Evolutionary conservation across 2,797 vertebrate genomes (phyloP).

Genomic region (Cynopterus sphinx): DNA sequence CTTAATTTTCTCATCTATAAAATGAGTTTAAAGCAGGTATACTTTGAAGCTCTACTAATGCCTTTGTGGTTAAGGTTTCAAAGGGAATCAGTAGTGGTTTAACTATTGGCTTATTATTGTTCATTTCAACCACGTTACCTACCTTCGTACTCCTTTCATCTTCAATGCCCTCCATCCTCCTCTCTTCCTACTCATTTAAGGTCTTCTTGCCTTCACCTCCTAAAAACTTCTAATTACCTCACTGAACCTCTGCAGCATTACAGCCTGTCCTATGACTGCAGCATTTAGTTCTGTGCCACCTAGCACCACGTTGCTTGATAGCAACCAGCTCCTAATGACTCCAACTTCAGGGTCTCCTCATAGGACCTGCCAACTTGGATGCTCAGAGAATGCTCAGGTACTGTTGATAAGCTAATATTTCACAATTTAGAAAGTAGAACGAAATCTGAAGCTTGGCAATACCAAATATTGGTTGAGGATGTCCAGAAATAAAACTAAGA

Average conservation of each 20-base stretch:
- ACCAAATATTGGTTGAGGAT: constrained; percentile 10
- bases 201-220: neutral
- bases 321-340: neutral
- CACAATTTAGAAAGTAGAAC: neutral
- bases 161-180: neutral
- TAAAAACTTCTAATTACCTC: neutral
- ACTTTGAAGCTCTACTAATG: neutral
- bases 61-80: neutral
- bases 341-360: neutral
- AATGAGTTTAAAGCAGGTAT: neutral
- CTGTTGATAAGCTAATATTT: neutral
- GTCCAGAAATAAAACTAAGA: constrained; percentile 14
- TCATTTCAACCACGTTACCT: neutral
- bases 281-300: neutral
- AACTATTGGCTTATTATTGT: neutral
- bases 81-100: neutral
- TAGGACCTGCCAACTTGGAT: neutral
- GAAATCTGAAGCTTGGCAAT: constrained; percentile 25
- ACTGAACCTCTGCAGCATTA: neutral
- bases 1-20: neutral
- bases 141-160: neutral
- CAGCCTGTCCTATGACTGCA: neutral
- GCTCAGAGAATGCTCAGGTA: neutral
- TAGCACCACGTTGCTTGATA: neutral
- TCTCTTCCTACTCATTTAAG: neutral